Evolutionary conservation across 23 tunicate species (phyloP).

Genomic region (Botrylloides violaceus): DNA sequence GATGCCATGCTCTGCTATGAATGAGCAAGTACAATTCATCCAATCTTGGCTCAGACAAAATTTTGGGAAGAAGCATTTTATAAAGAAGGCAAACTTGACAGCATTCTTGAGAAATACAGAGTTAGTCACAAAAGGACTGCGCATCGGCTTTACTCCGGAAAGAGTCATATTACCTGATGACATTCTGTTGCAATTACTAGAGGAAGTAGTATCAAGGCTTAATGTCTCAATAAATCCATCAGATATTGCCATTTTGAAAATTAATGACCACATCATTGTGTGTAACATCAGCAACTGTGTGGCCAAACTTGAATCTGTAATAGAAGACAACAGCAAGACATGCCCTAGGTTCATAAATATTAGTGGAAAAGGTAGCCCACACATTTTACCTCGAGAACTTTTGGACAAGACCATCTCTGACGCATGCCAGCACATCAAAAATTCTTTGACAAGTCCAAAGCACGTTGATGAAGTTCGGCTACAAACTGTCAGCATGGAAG

Average conservation of each 20-base stretch:
- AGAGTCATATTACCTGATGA: neutral
- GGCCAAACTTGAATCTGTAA: neutral
- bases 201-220: neutral
- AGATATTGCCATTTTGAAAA: neutral
- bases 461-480: neutral
- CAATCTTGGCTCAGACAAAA: neutral
- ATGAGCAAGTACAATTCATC: neutral
- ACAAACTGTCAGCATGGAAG: neutral
- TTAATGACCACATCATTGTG: neutral
- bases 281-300: neutral
- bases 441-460: neutral
- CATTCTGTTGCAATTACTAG: neutral
- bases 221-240: neutral
- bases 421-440: neutral
- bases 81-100: neutral
- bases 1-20: no score
- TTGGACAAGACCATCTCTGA: neutral
- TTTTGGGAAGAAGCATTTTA: neutral
- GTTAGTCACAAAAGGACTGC: neutral
- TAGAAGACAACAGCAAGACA: neutral
- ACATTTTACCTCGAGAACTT: neutral
- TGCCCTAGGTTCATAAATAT: neutral
- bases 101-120: constrained; percentile 1
- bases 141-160: constrained; percentile 10
- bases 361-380: neutral